phyloP scores from a whole-genome alignment of 1,140 invertebrate genomes.

The Hyles euphorbiae region DNA sequence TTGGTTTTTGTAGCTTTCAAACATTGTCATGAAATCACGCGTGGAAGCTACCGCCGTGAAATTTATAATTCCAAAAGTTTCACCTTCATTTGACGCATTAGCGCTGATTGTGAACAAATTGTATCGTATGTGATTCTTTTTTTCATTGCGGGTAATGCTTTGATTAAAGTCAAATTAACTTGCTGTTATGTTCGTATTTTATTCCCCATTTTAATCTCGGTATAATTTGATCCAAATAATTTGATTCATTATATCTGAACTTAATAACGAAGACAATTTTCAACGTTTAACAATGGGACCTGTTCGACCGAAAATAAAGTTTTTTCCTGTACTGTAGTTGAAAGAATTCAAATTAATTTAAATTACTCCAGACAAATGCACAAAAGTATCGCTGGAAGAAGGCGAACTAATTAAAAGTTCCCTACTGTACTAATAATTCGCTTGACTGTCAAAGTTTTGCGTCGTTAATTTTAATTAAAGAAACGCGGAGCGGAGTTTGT shows the following conservation, averaged over 20 bases:
- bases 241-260: not conserved
- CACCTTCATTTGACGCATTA: constrained; percentile 23
- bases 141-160: constrained; percentile 19
- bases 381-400: constrained; percentile 63
- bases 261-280: not conserved
- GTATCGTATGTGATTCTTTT: constrained; percentile 14
- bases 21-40: constrained; percentile 29
- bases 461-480: constrained; percentile 76
- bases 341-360: constrained; percentile 56
- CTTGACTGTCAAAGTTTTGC: constrained; percentile 72
- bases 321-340: constrained; percentile 9
- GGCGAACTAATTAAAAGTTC: constrained; percentile 72
- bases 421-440: constrained; percentile 73
- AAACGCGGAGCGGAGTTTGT: constrained; percentile 65
- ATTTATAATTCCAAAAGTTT: constrained; percentile 50
- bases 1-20: constrained; percentile 27
- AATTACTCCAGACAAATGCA: constrained; percentile 61
- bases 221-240: not conserved
- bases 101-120: constrained; percentile 19
- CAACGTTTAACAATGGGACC: no score
- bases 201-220: not conserved
- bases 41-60: constrained; percentile 38
- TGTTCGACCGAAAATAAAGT: not conserved
- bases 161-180: constrained; percentile 18
- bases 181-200: not conserved